Evolutionary conservation across 2,888 invertebrate genomes (phyloP).

Genomic region (Asteroscopus sphinx): DNA sequence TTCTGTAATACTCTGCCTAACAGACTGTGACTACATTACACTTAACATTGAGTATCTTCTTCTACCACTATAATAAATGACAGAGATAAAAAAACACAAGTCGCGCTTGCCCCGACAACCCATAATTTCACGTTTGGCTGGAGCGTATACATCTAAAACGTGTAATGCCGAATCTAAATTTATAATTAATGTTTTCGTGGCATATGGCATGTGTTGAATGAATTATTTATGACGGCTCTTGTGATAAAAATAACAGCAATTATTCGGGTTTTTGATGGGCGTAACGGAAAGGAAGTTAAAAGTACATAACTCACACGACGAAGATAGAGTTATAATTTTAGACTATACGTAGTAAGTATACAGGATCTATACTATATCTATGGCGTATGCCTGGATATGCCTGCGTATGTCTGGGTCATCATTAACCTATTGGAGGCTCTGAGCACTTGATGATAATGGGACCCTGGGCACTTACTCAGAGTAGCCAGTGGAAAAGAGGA

Average conservation of each 20-base stretch:
- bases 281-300: constrained; percentile 34
- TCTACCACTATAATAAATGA: constrained; percentile 34
- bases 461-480: too few species aligned
- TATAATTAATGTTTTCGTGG: constrained; percentile 64
- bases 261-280: constrained; percentile 37
- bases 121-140: constrained; percentile 61
- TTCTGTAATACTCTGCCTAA: constrained; percentile 4
- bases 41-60: constrained; percentile 8
- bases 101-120: constrained; percentile 36
- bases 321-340: not conserved
- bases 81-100: constrained; percentile 33
- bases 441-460: too few species aligned
- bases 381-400: too few species aligned
- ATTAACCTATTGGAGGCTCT: too few species aligned
- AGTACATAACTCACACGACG: constrained; percentile 9
- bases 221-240: constrained; percentile 61
- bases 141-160: constrained; percentile 49
- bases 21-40: constrained; percentile 10
- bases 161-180: constrained; percentile 63
- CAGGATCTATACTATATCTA: not conserved
- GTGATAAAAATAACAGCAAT: constrained; percentile 60
- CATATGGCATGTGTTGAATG: constrained; percentile 64
- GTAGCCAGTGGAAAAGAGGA: too few species aligned
- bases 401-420: not conserved
- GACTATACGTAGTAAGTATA: too few species aligned